These are phyloP conservation scores for Panonychus citri DNA, from an alignment of 1,140 invertebrate genomes.

Conservation along the genomic window DNA sequence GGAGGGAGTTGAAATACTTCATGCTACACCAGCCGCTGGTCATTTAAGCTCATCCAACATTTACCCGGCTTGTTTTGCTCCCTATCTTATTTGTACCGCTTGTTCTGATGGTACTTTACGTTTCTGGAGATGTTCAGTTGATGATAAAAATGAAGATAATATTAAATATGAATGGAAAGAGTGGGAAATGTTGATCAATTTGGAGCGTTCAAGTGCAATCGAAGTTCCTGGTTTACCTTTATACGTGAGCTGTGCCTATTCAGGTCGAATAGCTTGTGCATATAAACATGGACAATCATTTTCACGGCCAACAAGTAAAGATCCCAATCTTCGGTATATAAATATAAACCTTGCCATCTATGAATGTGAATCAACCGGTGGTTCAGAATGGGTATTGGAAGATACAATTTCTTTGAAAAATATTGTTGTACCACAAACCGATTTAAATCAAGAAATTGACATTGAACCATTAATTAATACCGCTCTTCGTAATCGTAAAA, in stretches of 20 bases:
- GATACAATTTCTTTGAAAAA: conserved; percentile 79
- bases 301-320: conserved; percentile 35
- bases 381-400: conserved; percentile 91
- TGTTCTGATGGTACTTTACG: conserved; percentile 61
- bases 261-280: conserved; percentile 81
- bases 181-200: conserved; percentile 66
- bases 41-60: conserved; percentile 94
- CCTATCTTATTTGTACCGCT: conserved; percentile 80
- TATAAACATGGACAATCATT: conserved; percentile 41
- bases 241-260: conserved; percentile 87
- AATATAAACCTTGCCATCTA: conserved; percentile 89
- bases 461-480: conserved; percentile 57
- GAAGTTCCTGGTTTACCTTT: conserved; percentile 53
- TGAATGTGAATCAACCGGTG: conserved; percentile 95
- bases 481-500: conserved; percentile 35
- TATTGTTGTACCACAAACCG: conserved; percentile 53
- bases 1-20: conserved; percentile 66
- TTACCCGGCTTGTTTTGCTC: conserved; percentile 89
- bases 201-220: conserved; percentile 51
- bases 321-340: conserved; percentile 53
- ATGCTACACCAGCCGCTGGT: conserved; percentile 75
- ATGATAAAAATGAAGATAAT: conserved; percentile 16
- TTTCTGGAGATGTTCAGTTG: conserved; percentile 52
- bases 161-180: conserved; percentile 49
- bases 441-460: conserved; percentile 27